Evolutionary conservation across 2,888 invertebrate genomes (phyloP), one percentile per base, ranked within the genome.

Genomic region (Ophion ventricosus): DNA sequence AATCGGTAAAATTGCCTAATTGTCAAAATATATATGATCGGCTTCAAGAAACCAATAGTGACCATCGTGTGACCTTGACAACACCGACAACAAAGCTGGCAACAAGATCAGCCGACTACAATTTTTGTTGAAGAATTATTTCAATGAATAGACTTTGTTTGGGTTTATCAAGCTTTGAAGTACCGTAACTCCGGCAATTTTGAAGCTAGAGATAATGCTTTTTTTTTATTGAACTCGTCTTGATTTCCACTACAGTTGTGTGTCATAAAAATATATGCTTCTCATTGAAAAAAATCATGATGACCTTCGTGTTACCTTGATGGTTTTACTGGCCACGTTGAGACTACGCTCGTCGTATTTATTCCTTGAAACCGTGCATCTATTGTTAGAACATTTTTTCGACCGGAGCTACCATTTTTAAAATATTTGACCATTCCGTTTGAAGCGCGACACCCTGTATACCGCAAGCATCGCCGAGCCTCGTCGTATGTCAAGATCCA

Each of bases 401-500:
- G 49, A 49, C 3, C 49, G 17, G 17, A 49, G 14, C 49, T 49
- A 17, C 49, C 2, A 17, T 49, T 49, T 49, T 49, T 11, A 0
- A 49, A 17, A 49, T 49, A 49, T 14, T 49, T 49, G 0, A 49
- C 2, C 14, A 14, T 49, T 17, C 2, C 49, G 17, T 49, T 49
- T 26, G 25, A 2, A 14, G 25, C 63, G 63, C 11, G 25, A 54
- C 29, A 67, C 26, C 49, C 35, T 66, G 64, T 59, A 26, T 59
- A 57, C n/a, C 11, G 20, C n/a, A 67, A 11, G 35, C 59, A 59
- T 57, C 77, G n/a, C 75, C 11, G 57, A 49, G 40, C 25, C 79
- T 40, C 49, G 17, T 14, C 20, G 54, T 69, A 25, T 35, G 59
- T 49, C 29, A 57, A 74, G 69, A 69, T 1, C 61, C 20, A n/a